phyloP scores from a whole-genome alignment of 2,113 vertebrate genomes.

The Mungos mungo region DNA sequence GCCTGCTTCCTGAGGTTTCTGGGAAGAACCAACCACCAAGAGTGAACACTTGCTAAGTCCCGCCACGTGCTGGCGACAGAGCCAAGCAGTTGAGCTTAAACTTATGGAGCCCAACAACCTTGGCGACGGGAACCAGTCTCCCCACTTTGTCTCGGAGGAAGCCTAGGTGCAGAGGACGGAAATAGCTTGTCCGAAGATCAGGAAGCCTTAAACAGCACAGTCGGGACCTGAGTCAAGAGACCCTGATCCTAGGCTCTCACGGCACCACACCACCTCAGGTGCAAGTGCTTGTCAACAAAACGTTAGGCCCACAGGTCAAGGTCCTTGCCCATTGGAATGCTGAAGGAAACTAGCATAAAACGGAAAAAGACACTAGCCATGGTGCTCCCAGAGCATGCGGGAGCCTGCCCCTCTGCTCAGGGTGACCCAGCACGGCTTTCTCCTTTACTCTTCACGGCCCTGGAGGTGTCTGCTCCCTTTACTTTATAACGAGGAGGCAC shows the following conservation, averaged over 20 bases:
- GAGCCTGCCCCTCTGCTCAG: neutral
- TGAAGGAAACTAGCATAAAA: neutral
- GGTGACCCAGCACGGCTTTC: too few relatives aligned
- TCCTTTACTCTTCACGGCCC: neutral
- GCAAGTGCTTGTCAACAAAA: neutral
- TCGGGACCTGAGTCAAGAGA: neutral
- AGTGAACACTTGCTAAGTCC: neutral
- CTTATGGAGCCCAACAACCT: neutral
- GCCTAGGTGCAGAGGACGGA: neutral
- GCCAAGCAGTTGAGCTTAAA: neutral
- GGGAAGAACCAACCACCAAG: neutral
- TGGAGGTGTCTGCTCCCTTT: neutral
- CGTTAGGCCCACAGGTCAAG: too few relatives aligned
- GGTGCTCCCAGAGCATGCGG: rapidly evolving
- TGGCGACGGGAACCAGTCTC: rapidly evolving
- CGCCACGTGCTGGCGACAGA: rapidly evolving
- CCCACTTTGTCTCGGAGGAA: neutral
- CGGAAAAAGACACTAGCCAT: rapidly evolving
- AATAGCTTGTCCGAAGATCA: neutral
- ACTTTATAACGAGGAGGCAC: neutral
- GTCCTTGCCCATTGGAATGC: too few relatives aligned
- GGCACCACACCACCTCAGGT: rapidly evolving
- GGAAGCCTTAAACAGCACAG: neutral
- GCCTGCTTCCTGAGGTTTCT: neutral
- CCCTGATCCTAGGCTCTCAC: too few relatives aligned